Evolutionary conservation across 2,888 invertebrate genomes (phyloP), one percentile per base, ranked within the genome.

Genomic region (Ormyrus rosae): DNA sequence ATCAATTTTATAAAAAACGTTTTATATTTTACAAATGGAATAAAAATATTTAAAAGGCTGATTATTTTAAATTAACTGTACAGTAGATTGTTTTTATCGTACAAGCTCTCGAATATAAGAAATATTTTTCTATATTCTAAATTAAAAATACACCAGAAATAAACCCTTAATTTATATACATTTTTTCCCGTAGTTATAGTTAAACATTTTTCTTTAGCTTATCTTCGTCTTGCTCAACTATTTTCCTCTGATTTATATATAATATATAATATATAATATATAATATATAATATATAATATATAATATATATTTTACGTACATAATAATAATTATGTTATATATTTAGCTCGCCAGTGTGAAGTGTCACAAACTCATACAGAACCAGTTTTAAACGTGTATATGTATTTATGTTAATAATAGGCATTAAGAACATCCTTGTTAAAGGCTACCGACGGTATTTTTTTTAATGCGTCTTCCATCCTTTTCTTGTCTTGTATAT

Each of bases 341-440:
- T 72, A 60, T 63, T 60, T 71, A 78, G 19, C 51, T 78, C 77
- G 45, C 53, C 51, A 19, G 76, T 63, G 68, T 69, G 61, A 69
- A 76, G 76, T 76, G 69, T 76, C 58, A 48, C 61, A 69, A 76
- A 63, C 63, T 63, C 46, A 69, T 61, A 61, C 60, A 71, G 64
- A 65, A 71, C 50, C 77, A 78, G 58, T 65, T 78, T 78, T 65
- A 78, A 64, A 56, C 56, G 51, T 67, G 73, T 71, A 10, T 58
- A 70, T 69, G 61, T 84, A 61, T 83, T 85, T 86, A 85, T 82
- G n/a, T 82, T 78, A 84, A 85, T 83, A 85, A 78, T 85, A 84
- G 83, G 84, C 72, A 68, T 73, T 81, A 81, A 77, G 63, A 80
- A 77, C 55, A 77, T 64, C 19, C 70, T 78, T 13, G 34, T 81